Conservation (phyloP, 1,140 invertebrate genomes). For the Lutraria rhynchaena region DNA sequence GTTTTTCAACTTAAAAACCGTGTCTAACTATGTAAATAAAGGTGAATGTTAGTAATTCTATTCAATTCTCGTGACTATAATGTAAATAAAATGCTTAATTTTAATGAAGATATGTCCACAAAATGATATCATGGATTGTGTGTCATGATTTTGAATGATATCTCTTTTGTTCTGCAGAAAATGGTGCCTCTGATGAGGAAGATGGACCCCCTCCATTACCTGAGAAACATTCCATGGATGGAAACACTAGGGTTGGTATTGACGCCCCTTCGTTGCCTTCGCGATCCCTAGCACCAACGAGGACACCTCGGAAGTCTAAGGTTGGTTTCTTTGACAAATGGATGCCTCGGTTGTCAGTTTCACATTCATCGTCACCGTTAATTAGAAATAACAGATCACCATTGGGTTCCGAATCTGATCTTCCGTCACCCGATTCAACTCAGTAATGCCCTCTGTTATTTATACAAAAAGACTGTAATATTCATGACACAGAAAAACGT, state of each 20-base stretch:
- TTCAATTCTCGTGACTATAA: too few species aligned
- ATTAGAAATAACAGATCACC: neutral
- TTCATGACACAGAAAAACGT: too few species aligned
- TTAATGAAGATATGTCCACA: too few species aligned
- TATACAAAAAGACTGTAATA: too few species aligned
- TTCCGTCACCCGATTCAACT: constrained; percentile 12
- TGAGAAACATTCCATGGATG: constrained; percentile 36
- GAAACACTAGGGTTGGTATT: neutral
- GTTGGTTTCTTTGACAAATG: constrained; percentile 39
- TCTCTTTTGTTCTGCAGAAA: constrained; percentile 12
- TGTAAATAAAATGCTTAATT: too few species aligned
- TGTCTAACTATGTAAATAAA: too few species aligned
- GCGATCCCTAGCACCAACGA: neutral
- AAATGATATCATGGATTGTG: too few species aligned
- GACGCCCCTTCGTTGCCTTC: constrained; percentile 14
- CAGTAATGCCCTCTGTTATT: too few species aligned
- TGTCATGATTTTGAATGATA: too few species aligned
- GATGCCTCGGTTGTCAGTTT: constrained; percentile 30
- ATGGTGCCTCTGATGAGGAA: constrained; percentile 20
- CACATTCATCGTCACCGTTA: neutral
- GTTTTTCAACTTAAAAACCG: too few species aligned
- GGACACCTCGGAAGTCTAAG: constrained; percentile 46
- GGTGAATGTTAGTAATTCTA: too few species aligned
- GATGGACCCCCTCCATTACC: constrained; percentile 44
- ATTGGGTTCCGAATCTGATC: constrained; percentile 11